Base-by-base conservation (phyloP, 2,113 vertebrate genomes). In the Hemiscyllium ocellatum region DNA sequence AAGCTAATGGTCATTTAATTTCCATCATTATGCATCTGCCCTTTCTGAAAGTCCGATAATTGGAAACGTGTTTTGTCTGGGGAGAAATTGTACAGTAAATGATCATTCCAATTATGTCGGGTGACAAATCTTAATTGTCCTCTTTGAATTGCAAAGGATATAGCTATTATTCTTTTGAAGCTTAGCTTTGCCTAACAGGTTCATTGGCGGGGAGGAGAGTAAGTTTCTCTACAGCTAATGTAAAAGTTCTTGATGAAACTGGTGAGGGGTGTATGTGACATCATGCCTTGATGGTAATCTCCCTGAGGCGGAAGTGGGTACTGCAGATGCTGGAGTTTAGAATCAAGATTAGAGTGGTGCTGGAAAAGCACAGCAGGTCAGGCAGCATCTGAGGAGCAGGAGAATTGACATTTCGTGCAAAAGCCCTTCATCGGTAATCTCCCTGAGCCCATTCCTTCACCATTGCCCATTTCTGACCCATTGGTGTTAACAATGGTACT, bases 21-120 rank as follows among this genome's bases (percentile, higher is more conserved):
- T 42, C 89, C 89, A 93, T 93, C 89, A 93, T 93, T 4, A 65
- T 91, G 37, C 6, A 12, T 33, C 69, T 29, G 47, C 24, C 69
- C 68, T 65, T 95, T 95, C 69, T 95, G 94, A 24, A 76, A 47
- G 69, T 50, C 22, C 4, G 94, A 76, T 95, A 95, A 95, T 95
- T 95, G 47, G 94, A 50, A 47, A 13, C 15, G 13, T 70, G 69
- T 72, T 95, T 10, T 72, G 70, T 42, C 69, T 95, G 68, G 47
- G 69, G n/a, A 47, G 2, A 52, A 52, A 70, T 52, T 42, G 47
- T 29, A 29, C 68, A 76, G 24, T 72, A 76, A 95, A 52, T 95
- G 42, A 72, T 52, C 68, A 0, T 26, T 72, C 94, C 42, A 95
- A 72, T 76, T 95, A 95, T 76, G 42, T 33, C 2, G 29, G 20